phyloP scores from a whole-genome alignment of 2,113 vertebrate genomes.

The Clinocottus analis region DNA sequence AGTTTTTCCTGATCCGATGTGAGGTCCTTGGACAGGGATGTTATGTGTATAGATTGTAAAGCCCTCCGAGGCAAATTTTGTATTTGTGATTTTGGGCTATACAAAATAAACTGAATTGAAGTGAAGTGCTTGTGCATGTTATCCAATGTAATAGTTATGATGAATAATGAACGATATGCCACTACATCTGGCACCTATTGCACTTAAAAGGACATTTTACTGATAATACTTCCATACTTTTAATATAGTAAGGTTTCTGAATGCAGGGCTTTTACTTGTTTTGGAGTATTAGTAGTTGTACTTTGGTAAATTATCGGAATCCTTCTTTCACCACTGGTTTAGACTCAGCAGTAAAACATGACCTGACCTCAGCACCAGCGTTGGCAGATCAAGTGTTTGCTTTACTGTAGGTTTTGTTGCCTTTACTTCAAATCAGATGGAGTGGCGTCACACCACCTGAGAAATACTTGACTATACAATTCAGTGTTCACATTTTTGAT shows the following conservation, averaged over 20 bases:
- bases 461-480: too few species aligned
- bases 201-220: not conserved
- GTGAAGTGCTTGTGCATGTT: too few species aligned
- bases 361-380: not conserved
- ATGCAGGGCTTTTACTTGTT: not conserved
- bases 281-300: not conserved
- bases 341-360: not conserved
- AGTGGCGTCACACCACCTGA: not conserved
- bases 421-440: not conserved
- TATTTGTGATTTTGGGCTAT: too few species aligned
- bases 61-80: too few species aligned
- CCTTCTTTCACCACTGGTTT: not conserved
- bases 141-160: not conserved
- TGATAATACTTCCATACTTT: not conserved
- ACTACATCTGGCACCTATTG: not conserved
- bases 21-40: too few species aligned
- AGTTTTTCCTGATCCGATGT: too few species aligned
- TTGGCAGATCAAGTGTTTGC: not conserved
- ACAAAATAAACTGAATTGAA: too few species aligned
- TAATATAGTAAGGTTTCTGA: not conserved
- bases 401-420: not conserved
- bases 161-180: not conserved
- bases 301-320: not conserved
- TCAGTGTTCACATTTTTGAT: not conserved
- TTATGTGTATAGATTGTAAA: too few species aligned